A percentile compares a stretch with the other conserved stretches of the same genome.
These are phyloP conservation scores for Nemoura dubitans DNA, from an alignment of 2,888 invertebrate genomes.

Conservation along the genomic window DNA sequence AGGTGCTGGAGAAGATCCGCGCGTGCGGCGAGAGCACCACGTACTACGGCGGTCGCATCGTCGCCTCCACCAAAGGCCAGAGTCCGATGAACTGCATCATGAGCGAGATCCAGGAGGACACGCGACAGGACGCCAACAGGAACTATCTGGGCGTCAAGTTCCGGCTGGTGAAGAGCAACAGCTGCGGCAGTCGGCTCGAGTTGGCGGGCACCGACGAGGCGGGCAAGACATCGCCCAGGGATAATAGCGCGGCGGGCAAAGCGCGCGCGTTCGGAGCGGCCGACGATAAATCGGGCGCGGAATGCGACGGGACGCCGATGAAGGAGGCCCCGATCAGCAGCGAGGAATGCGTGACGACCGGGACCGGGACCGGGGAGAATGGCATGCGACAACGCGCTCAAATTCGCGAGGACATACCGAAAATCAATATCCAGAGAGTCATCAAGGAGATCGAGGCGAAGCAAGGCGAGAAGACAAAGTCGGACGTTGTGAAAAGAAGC, in stretches of 20 bases:
- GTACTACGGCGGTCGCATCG: slow-evolving; percentile 72
- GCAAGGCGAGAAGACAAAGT: not conserved
- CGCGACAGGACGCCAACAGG: not conserved
- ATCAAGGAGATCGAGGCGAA: slow-evolving; percentile 37
- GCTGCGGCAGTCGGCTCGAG: slow-evolving; percentile 84
- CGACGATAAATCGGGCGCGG: not conserved
- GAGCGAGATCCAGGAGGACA: slow-evolving; percentile 70
- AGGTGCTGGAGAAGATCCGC: slow-evolving; percentile 85
- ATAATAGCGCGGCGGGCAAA: not conserved
- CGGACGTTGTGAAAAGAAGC: not conserved
- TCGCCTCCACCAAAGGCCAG: slow-evolving; percentile 59
- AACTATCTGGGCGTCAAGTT: slow-evolving; percentile 65
- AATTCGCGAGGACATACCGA: slow-evolving; percentile 19
- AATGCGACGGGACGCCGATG: not conserved
- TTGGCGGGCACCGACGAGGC: slow-evolving; percentile 72
- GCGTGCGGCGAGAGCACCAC: slow-evolving; percentile 90
- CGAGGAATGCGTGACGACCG: not conserved
- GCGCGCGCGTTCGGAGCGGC: not conserved
- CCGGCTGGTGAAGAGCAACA: slow-evolving; percentile 84
- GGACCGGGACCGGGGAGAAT: not conserved
- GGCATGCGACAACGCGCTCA: not conserved
- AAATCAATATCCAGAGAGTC: slow-evolving; percentile 30
- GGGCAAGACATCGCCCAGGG: not conserved
- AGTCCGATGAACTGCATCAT: slow-evolving; percentile 78
- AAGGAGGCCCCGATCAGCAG: no score